Evolutionary conservation across 2,797 vertebrate species (phyloP), one percentile per base, ranked within the genome.

Genomic region (Anas flavirostris): DNA sequence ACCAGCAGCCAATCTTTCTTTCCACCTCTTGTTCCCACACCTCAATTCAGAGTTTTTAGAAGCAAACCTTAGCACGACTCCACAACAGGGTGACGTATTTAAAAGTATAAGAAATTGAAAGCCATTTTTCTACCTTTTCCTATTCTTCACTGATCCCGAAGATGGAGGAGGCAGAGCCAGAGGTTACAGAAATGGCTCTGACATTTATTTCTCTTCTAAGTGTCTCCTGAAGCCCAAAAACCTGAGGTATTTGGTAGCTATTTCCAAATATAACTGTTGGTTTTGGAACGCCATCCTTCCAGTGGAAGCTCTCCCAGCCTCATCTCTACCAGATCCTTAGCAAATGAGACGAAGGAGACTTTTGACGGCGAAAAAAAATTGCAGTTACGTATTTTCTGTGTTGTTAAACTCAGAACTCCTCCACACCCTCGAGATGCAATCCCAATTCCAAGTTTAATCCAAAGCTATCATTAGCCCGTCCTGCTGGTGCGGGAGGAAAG

Each of bases 401-500:
- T 16, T 91, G 90, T 69, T 88, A 66, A 87, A 88, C 53, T 91
- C 63, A 41, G 56, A 90, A 82, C 58, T 81, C 58, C 41, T 93
- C 88, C 82, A 91, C 79, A n/a, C 39, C 87, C 82, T 79, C 33
- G 29, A 93, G 62, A 75, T 78, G 79, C 73, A 93, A 92, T 78
- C 83, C 69, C 76, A 86, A 82, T 83, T 85, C 82, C 77, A 91
- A 39, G 39, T 90, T 92, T 58, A 92, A 83, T 77, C 80, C 80
- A 75, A 92, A 95, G 91, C 85, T 88, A 84, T 90, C 93, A 95
- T 94, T 91, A 92, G 73, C 55, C 87, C 58, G 48, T 86, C 76
- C 89, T 89, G 84, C 69, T 66, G 79, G 89, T 87, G 55, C 0
- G 1, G 84, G 16, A 80, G 81, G 16, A 53, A 87, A 78, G 84